Percentiles rank a stretch among this genome's conserved stretches.
Evolutionary conservation across 2,113 vertebrate genomes (phyloP).

Genomic region (Eudyptes chrysolophus): DNA sequence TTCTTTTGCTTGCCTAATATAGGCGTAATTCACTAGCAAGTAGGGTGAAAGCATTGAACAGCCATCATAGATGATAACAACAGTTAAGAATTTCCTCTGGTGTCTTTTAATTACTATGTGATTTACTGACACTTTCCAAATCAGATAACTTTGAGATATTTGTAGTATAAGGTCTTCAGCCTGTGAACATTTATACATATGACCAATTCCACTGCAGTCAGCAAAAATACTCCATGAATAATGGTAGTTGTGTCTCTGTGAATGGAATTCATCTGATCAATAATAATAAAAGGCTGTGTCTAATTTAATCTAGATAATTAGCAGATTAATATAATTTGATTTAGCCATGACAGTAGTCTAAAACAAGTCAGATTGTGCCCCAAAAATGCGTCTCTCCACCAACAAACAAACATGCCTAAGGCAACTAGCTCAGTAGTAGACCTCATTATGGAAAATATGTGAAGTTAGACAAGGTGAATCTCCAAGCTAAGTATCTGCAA

Average conservation of each 20-base stretch:
- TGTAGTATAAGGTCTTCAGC: not conserved
- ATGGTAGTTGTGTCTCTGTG: not conserved
- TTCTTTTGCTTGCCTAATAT: not conserved
- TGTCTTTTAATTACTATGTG: not conserved
- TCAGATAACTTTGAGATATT: not conserved
- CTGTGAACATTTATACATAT: not conserved
- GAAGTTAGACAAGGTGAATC: not conserved
- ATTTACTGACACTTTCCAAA: not conserved
- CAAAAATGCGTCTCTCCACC: not conserved
- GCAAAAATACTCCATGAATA: not conserved
- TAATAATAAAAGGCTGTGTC: not conserved
- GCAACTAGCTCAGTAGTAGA: not conserved
- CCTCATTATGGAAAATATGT: not conserved
- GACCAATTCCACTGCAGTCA: not conserved
- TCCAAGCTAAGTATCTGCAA: not conserved
- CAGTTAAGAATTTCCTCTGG: not conserved
- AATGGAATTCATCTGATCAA: not conserved
- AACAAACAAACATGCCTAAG: not conserved
- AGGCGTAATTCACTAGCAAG: not conserved
- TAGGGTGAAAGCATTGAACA: not conserved
- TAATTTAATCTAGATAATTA: slow-evolving; percentile 38
- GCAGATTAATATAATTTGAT: slow-evolving; percentile 31
- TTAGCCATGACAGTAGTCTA: not conserved
- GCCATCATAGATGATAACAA: not conserved
- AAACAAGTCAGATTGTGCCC: not conserved